These are phyloP conservation scores for Galbula dea DNA, from an alignment of 2,113 vertebrate species.

Conservation along the genomic window DNA sequence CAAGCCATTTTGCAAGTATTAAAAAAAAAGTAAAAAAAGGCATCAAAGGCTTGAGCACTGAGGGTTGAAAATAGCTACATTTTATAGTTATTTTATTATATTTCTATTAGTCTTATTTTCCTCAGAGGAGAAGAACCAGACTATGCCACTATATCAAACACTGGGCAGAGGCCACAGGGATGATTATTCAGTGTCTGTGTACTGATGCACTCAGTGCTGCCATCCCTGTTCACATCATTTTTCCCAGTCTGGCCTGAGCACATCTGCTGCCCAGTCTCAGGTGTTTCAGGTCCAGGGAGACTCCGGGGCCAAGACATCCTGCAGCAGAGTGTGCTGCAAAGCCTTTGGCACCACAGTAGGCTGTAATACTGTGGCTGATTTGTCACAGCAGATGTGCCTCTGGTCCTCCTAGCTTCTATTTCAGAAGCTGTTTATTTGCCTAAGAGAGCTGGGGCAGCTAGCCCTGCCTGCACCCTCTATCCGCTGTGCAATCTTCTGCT, in stretches of 20 bases:
- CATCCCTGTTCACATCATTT: neutral
- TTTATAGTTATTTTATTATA: neutral
- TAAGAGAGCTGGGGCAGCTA: neutral
- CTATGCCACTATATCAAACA: neutral
- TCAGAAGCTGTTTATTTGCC: neutral
- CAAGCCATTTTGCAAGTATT: neutral
- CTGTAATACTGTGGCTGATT: neutral
- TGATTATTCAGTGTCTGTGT: neutral
- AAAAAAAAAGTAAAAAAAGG: neutral
- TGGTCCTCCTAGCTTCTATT: neutral
- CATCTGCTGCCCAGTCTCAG: neutral
- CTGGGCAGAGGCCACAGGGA: neutral
- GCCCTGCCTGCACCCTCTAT: neutral
- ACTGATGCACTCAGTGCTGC: neutral
- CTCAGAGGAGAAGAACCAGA: neutral
- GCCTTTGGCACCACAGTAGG: neutral
- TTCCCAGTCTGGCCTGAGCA: neutral
- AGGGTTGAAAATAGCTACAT: neutral
- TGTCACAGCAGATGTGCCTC: neutral
- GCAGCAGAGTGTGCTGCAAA: neutral
- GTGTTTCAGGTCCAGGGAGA: neutral
- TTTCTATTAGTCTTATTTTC: neutral
- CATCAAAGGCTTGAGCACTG: neutral
- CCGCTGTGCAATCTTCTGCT: neutral
- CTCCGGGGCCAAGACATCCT: neutral